Base-by-base conservation (phyloP, 2,797 vertebrate genomes). In the Octomys mimax region DNA sequence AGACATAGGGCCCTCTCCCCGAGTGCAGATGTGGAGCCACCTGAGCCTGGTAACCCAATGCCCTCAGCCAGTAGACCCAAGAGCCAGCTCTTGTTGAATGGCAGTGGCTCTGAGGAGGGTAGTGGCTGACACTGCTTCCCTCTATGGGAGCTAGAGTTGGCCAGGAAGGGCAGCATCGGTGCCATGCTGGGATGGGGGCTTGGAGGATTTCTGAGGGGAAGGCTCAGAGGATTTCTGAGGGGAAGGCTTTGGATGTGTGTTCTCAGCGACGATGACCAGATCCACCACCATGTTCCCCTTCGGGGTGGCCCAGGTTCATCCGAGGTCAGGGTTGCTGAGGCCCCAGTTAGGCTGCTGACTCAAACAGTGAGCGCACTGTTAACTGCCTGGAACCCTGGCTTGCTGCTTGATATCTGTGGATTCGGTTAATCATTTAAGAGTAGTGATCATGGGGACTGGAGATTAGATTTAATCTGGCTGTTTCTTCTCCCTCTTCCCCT, bases 331-430 rank as follows among this genome's bases (percentile, higher is more conserved):
- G 49, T 81, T 42, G 0, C 16, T 6, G 64, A 46, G 19, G 22
- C 59, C 79, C 12, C 0, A 4, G 14, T 33, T 46, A 46, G 54
- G 54, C 28, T 1, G 2, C 19, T 0, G 68, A 26, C 11, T 39
- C 3, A 0, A 6, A 73, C 33, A 36, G 54, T 54, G 31, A 0
- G 16, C 81, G 26, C 26, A 8, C 14, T 13, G 28, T 57, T 83
- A n/a, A 10, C 33, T 19, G 2, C 31, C 24, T 4, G 24, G 57
- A 28, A 80, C 24, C 0, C 57, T 22, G 12, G 33, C 9, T 1
- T n/a, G 5, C 49, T 5, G 2, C 61, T 49, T 78, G 36, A 2
- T 75, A 57, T 61, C 42, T 77, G 42, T 11, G 14, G 24, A 1
- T 46, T 49, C 12, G 5, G 21, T 81, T 71, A 54, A 54, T 85